Percentiles rank a stretch among this genome's conserved stretches.
These are phyloP conservation scores for Ips nitidus DNA, from an alignment of 1,140 invertebrate genomes.

Conservation along the genomic window DNA sequence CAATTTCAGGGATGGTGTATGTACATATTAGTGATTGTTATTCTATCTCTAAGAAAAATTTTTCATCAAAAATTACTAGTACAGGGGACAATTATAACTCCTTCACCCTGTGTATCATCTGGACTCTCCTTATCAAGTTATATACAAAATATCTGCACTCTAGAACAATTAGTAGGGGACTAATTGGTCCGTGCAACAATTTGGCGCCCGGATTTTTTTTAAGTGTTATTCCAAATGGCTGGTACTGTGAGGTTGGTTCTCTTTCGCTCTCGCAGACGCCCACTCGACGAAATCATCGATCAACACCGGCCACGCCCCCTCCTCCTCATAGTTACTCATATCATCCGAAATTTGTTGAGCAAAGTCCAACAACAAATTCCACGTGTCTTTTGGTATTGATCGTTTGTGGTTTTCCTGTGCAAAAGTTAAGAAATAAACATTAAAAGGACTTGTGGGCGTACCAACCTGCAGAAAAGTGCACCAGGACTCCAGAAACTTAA, in stretches of 20 bases:
- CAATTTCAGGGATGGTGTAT: too few relatives aligned
- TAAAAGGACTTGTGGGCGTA: neutral
- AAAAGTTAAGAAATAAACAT: slow-evolving; percentile 42
- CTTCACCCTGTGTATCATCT: too few relatives aligned
- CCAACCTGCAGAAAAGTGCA: slow-evolving; percentile 89
- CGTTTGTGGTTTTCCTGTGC: slow-evolving; percentile 91
- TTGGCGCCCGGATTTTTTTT: too few relatives aligned
- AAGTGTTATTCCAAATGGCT: slow-evolving; percentile 47
- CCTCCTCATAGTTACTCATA: slow-evolving; percentile 97
- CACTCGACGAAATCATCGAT: slow-evolving; percentile 99
- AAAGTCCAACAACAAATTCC: slow-evolving; percentile 97
- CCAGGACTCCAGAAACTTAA: slow-evolving; percentile 90
- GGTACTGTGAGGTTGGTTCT: slow-evolving; percentile 47
- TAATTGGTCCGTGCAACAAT: too few relatives aligned
- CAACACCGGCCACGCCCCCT: slow-evolving; percentile 97
- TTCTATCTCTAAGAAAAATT: too few relatives aligned
- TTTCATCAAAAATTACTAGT: too few relatives aligned
- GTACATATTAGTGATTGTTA: too few relatives aligned
- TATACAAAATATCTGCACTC: too few relatives aligned
- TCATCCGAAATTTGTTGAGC: slow-evolving; percentile 92
- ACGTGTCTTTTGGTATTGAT: slow-evolving; percentile 97
- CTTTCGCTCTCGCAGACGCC: slow-evolving; percentile 52
- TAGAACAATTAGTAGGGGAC: too few relatives aligned
- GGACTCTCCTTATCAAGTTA: too few relatives aligned
- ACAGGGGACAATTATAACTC: too few relatives aligned